Conservation (phyloP, 2,888 invertebrate genomes). For the Miltochrista miniata region DNA sequence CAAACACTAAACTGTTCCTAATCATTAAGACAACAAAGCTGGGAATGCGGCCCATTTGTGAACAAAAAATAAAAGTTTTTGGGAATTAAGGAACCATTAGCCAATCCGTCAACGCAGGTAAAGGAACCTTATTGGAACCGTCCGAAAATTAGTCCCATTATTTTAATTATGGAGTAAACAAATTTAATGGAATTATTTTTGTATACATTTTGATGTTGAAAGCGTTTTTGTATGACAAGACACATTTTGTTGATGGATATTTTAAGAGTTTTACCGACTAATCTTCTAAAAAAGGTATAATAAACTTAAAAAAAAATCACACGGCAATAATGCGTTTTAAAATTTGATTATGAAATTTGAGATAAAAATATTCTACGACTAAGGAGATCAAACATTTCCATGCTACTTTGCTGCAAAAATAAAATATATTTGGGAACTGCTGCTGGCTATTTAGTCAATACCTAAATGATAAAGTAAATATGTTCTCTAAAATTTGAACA, state of each 20-base stretch:
- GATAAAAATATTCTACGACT: too few relatives aligned
- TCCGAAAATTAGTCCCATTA: slow-evolving; percentile 72
- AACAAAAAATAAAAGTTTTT: slow-evolving; percentile 39
- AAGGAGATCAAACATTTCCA: too few relatives aligned
- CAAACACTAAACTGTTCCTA: slow-evolving; percentile 64
- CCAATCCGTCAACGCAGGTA: slow-evolving; percentile 72
- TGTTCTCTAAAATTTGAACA: too few relatives aligned
- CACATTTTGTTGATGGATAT: slow-evolving; percentile 17
- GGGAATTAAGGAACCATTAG: slow-evolving; percentile 56
- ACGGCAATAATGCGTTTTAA: too few relatives aligned
- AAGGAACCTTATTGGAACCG: slow-evolving; percentile 63
- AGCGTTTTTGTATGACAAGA: slow-evolving; percentile 22
- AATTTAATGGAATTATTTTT: slow-evolving; percentile 50
- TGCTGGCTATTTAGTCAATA: too few relatives aligned
- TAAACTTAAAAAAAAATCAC: too few relatives aligned
- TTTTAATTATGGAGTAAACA: slow-evolving; percentile 78
- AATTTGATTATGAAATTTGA: too few relatives aligned
- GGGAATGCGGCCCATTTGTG: slow-evolving; percentile 31
- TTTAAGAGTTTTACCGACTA: too few relatives aligned
- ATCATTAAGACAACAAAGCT: slow-evolving; percentile 63
- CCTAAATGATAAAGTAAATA: too few relatives aligned
- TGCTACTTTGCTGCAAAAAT: too few relatives aligned
- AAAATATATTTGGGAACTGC: too few relatives aligned
- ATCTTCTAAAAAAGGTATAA: too few relatives aligned
- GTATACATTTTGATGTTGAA: slow-evolving; percentile 38